A percentile compares a stretch with the other conserved stretches of the same genome.
These are phyloP conservation scores for Otis tarda DNA, from an alignment of 2,113 vertebrate genomes.

Conservation along the genomic window DNA sequence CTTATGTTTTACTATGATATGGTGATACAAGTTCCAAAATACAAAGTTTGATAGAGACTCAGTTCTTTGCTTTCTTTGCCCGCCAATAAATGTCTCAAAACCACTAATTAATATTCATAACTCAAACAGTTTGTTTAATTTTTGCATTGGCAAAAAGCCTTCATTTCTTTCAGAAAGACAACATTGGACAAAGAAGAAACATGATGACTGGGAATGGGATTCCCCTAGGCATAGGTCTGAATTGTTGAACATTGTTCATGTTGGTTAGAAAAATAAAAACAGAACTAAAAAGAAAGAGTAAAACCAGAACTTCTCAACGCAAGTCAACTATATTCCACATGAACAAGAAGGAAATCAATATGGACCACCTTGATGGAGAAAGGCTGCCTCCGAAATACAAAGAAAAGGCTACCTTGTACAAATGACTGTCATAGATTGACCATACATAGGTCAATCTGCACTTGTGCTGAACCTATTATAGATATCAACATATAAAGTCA, in stretches of 20 bases:
- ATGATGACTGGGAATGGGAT: background rate
- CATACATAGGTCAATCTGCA: background rate
- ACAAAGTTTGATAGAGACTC: background rate
- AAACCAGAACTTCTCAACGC: background rate
- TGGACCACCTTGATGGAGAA: background rate
- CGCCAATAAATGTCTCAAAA: background rate
- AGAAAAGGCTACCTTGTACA: background rate
- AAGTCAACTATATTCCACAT: background rate
- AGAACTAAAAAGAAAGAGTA: background rate
- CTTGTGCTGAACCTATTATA: background rate
- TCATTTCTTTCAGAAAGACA: background rate
- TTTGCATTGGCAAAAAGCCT: background rate
- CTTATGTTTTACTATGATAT: background rate
- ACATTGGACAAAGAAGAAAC: background rate
- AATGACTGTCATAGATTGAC: background rate
- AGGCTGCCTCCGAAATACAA: background rate
- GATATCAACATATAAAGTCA: background rate
- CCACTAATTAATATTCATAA: background rate
- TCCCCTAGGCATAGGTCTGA: background rate
- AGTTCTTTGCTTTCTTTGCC: background rate
- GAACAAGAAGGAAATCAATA: background rate
- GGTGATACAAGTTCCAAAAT: background rate
- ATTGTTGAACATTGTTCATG: background rate
- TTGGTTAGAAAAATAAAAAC: background rate
- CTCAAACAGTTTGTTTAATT: background rate